Base-by-base conservation (phyloP, 2,888 invertebrate species). In the Drosophila nr. fundita region DNA sequence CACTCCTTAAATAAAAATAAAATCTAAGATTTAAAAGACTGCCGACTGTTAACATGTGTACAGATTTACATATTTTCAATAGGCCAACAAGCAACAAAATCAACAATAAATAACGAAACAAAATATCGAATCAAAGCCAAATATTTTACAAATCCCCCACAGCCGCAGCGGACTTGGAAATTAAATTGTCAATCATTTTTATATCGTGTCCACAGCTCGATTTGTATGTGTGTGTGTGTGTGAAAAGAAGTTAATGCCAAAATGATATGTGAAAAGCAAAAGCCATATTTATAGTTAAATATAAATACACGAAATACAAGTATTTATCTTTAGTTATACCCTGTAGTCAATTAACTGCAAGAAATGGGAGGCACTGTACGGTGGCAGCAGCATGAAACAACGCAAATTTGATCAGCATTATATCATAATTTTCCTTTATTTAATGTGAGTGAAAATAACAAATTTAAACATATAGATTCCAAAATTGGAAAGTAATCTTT, bases 141-240 rank as follows among this genome's bases (percentile, higher is more conserved):
- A 76, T 78, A 87, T 84, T 87, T 78, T 66, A 78, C 78, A 84
- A 87, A 82, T 85, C 87, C 87, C 82, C 85, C 82, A 70, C 76
- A 76, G 79, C 72, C 76, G 57, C 80, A 68, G 54, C 76, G 71
- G 79, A 78, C 59, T 76, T 75, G 73, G 73, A 90, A 91, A 91
- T 91, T 91, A 90, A 91, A 91, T 90, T 91, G 88, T 91, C 91
- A 91, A 89, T 91, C 90, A 90, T 83, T 90, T 91, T 91, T 88
- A 90, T 89, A 82, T 78, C 80, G 68, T 72, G 76, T 73, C 68
- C 75, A 71, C 62, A 67, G 45, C 34, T 42, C 24, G 34, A 15
- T 65, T 64, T 72, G 72, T 73, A 80, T 64, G 70, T 87, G 64
- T 70, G 76, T 61, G 76, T 71, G 68, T 86, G 87, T 66, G 79